phyloP scores from a whole-genome alignment of 2,113 vertebrate genomes.

The Spilogale gracilis region DNA sequence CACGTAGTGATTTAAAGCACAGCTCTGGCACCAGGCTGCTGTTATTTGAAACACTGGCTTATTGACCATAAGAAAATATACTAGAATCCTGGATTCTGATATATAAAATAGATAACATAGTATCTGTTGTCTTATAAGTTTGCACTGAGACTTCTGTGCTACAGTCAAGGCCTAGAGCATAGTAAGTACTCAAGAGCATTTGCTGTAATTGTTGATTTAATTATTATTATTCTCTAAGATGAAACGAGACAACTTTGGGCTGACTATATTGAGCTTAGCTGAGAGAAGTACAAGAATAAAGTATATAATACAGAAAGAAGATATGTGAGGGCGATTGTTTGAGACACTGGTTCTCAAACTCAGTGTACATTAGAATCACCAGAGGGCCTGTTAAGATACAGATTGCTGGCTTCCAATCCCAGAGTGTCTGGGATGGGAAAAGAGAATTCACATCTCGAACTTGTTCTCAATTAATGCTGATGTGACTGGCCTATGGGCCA shows the following conservation, averaged over 20 bases:
- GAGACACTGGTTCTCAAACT: neutral
- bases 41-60: neutral
- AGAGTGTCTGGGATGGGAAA: neutral
- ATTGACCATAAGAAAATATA: neutral
- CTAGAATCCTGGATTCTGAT: neutral
- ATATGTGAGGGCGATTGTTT: neutral
- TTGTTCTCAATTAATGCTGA: neutral
- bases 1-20: neutral
- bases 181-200: neutral
- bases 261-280: neutral
- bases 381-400: neutral
- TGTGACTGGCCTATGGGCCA: neutral
- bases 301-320: neutral
- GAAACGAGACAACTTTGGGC: neutral
- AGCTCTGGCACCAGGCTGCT: neutral
- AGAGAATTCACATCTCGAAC: neutral
- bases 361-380: neutral
- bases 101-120: neutral
- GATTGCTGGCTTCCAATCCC: neutral
- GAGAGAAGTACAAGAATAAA: neutral
- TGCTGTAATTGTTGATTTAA: neutral
- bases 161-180: neutral
- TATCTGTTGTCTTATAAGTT: neutral
- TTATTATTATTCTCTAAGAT: neutral
- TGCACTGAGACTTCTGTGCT: neutral